phyloP scores from a whole-genome alignment of 53 echinoderm and acorn worm species.

The Henricia sp. region DNA sequence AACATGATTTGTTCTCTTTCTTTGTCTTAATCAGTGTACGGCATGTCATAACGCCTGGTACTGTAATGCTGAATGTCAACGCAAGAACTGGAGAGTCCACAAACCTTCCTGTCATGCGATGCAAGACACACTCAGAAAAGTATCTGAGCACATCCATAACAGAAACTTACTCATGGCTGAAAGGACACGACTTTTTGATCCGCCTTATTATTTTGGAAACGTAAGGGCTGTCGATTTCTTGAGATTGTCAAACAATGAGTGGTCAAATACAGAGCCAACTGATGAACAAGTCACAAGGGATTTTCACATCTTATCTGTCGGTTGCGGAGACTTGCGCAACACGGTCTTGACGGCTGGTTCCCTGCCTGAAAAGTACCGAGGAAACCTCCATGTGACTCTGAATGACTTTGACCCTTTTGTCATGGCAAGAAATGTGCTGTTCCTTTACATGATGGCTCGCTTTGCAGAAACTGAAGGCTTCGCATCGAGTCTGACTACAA shows the following conservation, averaged over 20 bases:
- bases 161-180: no score
- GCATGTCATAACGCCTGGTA: slow-evolving; percentile 25
- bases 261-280: not conserved
- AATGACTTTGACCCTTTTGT: slow-evolving; percentile 50
- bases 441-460: slow-evolving; percentile 47
- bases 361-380: slow-evolving; percentile 41
- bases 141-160: no score
- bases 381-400: slow-evolving; percentile 37
- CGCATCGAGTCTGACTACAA: slow-evolving; percentile 29
- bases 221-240: slow-evolving; percentile 48
- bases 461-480: not conserved
- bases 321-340: slow-evolving; percentile 46
- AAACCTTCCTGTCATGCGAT: no score
- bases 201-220: slow-evolving; percentile 55
- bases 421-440: slow-evolving; percentile 63
- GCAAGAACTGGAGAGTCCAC: slow-evolving; percentile 31
- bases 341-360: slow-evolving; percentile 47
- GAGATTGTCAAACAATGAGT: slow-evolving; percentile 44
- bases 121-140: no score
- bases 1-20: not conserved
- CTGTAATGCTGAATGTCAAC: slow-evolving; percentile 50
- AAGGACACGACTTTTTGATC: no score
- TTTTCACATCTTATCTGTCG: slow-evolving; percentile 43
- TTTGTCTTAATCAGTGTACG: slow-evolving; percentile 35
- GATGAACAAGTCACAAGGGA: slow-evolving; percentile 18